Conservation (phyloP, 64 coral and sea anemone species). For the Orbicella faveolata region DNA sequence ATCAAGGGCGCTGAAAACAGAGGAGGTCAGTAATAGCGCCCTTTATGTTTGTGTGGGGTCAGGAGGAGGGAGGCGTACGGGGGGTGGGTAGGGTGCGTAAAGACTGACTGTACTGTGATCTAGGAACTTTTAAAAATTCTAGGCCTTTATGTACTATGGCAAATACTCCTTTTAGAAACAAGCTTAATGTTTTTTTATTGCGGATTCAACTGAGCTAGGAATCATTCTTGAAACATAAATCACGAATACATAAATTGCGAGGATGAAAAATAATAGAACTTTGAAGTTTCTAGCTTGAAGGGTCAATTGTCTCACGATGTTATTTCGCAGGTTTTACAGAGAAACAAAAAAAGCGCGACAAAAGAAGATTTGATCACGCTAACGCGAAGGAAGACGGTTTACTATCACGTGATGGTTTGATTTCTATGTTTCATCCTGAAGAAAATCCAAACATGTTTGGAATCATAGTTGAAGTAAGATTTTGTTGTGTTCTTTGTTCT, state of each 20-base stretch:
- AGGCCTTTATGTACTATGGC: no score
- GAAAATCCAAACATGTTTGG: constrained; percentile 45
- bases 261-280: no score
- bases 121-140: no score
- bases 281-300: no score
- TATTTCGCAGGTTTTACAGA: constrained; percentile 6
- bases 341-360: constrained; percentile 28
- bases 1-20: constrained; percentile 16
- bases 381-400: constrained; percentile 19
- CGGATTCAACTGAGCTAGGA: no score
- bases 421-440: constrained; percentile 46
- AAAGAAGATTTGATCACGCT: constrained; percentile 30
- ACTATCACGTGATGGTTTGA: constrained; percentile 39
- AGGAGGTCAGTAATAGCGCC: neutral
- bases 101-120: no score
- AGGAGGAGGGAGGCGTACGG: no score
- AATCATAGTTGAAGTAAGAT: constrained; percentile 39
- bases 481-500: neutral
- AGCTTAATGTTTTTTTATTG: no score
- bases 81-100: no score
- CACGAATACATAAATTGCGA: no score
- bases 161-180: no score
- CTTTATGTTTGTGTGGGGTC: neutral
- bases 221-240: no score
- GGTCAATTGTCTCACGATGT: neutral